These are phyloP conservation scores for Schizaphis graminum DNA, from an alignment of 2,888 invertebrate genomes.

Conservation along the genomic window DNA sequence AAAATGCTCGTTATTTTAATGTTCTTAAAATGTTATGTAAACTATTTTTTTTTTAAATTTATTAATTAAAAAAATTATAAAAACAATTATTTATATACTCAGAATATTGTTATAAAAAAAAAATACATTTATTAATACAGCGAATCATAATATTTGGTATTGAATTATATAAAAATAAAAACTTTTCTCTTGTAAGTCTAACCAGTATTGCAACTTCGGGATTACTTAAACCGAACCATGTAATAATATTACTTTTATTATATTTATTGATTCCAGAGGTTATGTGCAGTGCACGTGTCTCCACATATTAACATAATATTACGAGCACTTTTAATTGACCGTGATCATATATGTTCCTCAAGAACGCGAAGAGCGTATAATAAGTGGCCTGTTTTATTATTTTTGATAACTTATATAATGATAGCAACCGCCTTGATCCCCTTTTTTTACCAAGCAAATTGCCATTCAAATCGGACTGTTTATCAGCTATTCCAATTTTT, in stretches of 20 bases:
- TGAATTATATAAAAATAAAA: neutral
- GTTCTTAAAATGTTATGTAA: neutral
- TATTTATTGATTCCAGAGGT: neutral
- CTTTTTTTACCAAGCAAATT: neutral
- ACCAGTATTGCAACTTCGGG: neutral
- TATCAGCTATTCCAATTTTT: neutral
- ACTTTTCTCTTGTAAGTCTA: neutral
- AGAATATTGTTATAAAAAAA: neutral
- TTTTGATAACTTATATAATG: neutral
- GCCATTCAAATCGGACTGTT: neutral
- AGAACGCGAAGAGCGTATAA: neutral
- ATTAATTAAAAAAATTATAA: neutral
- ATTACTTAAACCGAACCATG: neutral
- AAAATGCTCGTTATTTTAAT: neutral
- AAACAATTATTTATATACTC: neutral
- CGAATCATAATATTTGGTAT: neutral
- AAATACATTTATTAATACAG: neutral
- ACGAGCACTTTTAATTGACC: neutral
- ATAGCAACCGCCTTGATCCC: neutral
- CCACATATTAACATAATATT: neutral
- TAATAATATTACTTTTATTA: neutral
- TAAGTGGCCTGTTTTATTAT: neutral
- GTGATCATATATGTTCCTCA: neutral
- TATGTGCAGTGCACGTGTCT: neutral
- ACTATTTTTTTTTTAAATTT: neutral